A percentile compares a stretch with the other conserved stretches of the same genome.
phyloP scores from a whole-genome alignment of 2,797 vertebrate genomes.

The Loris lydekkerianus region DNA sequence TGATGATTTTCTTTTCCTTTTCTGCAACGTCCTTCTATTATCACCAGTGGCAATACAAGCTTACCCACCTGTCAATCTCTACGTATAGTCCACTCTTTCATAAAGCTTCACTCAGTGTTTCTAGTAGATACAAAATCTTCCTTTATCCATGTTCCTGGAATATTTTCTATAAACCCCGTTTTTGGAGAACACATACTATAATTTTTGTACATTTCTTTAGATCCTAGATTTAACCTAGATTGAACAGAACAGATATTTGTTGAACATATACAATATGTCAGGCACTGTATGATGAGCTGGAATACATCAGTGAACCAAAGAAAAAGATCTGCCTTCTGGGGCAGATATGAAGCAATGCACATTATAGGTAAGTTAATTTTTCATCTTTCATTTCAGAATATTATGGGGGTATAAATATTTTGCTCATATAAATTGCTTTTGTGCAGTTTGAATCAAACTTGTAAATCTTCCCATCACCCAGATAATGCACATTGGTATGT shows the following conservation, averaged over 20 bases:
- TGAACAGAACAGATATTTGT: not conserved
- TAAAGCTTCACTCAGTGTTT: not conserved
- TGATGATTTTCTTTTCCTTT: not conserved
- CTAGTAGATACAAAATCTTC: conserved; percentile 13
- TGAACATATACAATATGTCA: not conserved
- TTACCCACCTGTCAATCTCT: not conserved
- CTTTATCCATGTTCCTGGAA: not conserved
- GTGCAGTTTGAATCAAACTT: too few species aligned
- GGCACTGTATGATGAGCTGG: not conserved
- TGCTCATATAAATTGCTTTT: too few species aligned
- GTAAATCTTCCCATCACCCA: too few species aligned
- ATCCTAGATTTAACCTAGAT: not conserved
- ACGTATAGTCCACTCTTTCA: not conserved
- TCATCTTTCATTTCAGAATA: too few species aligned
- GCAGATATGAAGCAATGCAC: not conserved
- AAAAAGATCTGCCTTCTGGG: not conserved
- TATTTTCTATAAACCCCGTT: not conserved
- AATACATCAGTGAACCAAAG: not conserved
- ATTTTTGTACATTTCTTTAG: not conserved
- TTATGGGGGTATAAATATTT: too few species aligned
- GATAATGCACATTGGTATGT: too few species aligned
- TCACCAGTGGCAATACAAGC: not conserved
- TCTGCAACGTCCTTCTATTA: not conserved
- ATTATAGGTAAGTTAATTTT: not conserved
- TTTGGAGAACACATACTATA: not conserved